Evolutionary conservation across 2,113 vertebrate genomes (phyloP).

Genomic region (Poecilia latipinna): DNA sequence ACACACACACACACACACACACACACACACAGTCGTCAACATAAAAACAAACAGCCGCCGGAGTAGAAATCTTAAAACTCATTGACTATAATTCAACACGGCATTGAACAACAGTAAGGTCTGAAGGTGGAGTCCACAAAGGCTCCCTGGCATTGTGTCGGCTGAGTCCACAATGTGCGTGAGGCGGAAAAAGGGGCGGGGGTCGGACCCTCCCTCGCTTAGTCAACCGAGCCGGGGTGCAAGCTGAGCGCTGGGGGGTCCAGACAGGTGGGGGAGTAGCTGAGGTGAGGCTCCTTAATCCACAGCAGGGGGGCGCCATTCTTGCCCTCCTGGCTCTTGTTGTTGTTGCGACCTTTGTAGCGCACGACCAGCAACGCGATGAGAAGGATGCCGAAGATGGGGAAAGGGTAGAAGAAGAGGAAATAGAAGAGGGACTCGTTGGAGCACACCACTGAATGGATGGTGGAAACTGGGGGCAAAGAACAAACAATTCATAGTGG

Average conservation of each 20-base stretch:
- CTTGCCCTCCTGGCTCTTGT: slow-evolving; percentile 95
- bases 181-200: slow-evolving; percentile 6
- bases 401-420: slow-evolving; percentile 98
- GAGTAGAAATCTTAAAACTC: slow-evolving; percentile 57
- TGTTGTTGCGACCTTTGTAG: slow-evolving; percentile 90
- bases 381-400: slow-evolving; percentile 95
- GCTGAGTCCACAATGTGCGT: slow-evolving; percentile 37
- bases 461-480: slow-evolving; percentile 81
- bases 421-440: slow-evolving; percentile 97
- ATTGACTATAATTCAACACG: slow-evolving; percentile 65
- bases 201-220: slow-evolving; percentile 44
- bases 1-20: slow-evolving; percentile 23
- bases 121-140: slow-evolving; percentile 69
- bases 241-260: slow-evolving; percentile 96
- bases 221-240: slow-evolving; percentile 96
- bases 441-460: slow-evolving; percentile 94
- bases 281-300: slow-evolving; percentile 99
- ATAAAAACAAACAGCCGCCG: slow-evolving; percentile 64
- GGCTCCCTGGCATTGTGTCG: slow-evolving; percentile 67
- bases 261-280: slow-evolving; percentile 97
- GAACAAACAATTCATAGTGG: not conserved
- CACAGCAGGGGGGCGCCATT: slow-evolving; percentile 96
- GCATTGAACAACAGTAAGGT: slow-evolving; percentile 70
- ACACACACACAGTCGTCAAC: slow-evolving; percentile 30
- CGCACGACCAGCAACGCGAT: slow-evolving; percentile 94